A percentile compares a stretch with the other conserved stretches of the same genome.
These are phyloP conservation scores for Diabrotica balteata DNA, from an alignment of 2,888 invertebrate genomes.

Conservation along the genomic window DNA sequence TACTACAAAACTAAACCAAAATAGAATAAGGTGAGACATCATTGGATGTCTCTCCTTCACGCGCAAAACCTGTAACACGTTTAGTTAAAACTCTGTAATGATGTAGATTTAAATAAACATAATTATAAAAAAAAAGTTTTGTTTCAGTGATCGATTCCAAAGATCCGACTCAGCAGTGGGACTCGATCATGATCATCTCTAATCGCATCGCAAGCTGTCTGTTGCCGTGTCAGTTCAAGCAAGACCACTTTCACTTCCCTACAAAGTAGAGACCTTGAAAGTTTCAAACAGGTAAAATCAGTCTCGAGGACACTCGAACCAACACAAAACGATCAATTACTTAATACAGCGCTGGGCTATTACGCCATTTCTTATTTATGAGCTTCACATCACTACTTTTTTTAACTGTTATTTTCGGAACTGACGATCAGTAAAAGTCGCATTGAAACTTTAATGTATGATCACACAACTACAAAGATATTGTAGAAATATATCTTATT, in stretches of 20 bases:
- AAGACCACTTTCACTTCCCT: conserved; percentile 63
- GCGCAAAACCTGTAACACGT: no score
- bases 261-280: conserved; percentile 62
- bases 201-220: conserved; percentile 38
- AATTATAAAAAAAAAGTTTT: no score
- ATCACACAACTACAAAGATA: no score
- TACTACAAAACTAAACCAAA: no score
- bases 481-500: no score
- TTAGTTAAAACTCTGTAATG: no score
- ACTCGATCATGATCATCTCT: not conserved
- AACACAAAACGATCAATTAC: conserved; percentile 59
- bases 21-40: no score
- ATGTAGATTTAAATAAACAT: no score
- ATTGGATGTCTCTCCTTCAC: no score
- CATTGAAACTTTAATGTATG: no score
- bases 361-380: conserved; percentile 59
- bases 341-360: conserved; percentile 56
- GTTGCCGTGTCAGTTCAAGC: conserved; percentile 57
- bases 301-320: conserved; percentile 61
- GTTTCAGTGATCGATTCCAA: no score
- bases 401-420: conserved; percentile 33
- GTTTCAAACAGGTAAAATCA: conserved; percentile 62
- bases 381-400: conserved; percentile 48
- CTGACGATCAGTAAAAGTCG: no score
- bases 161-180: not conserved